Base-by-base conservation (phyloP, 2,797 vertebrate species). In the Labroides dimidiatus region DNA sequence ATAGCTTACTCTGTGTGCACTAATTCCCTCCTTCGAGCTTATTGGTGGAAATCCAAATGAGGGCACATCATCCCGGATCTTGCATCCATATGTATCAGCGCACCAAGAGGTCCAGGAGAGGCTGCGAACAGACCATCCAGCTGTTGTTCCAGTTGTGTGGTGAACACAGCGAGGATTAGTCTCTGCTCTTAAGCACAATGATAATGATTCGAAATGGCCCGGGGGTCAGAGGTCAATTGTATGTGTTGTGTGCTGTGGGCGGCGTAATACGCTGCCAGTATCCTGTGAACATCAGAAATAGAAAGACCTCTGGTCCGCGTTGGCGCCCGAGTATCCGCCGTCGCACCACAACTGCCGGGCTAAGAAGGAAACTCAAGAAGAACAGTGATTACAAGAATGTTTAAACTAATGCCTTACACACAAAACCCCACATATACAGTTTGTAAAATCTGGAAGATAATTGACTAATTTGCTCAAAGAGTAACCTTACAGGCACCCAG, bases 141-240 rank as follows among this genome's bases (percentile, higher is more conserved):
- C 84, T 92, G 89, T 77, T 90, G 74, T 78, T 61, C 81, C 80
- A 87, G 82, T 90, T 84, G 68, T 88, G 81, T 80, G 77, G 85
- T 85, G 83, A 89, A 87, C 84, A 89, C 77, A 80, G 61, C 20
- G 10, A 74, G 88, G 92, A 92, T 94, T 90, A 92, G 80, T 64
- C 72, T 50, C 53, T 65, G 74, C 80, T 78, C 75, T 87, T 85
- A 85, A 86, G 81, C 84, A 49, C 13, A 20, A 49, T 82, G 85
- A 90, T 91, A 85, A 93, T 84, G 83, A 88, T 80, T 87, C 19
- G 8, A 83, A 89, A 88, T 79, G 63, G 76, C 45, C 68, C 13
- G 2, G 2, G 23, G 87, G 84, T 91, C 72, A 82, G 47, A 86
- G 84, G 80, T 81, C 47, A 56, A 73, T 71, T 76, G 78, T 81